phyloP scores from a whole-genome alignment of 2,113 vertebrate species.

The Eleginops maclovinus region DNA sequence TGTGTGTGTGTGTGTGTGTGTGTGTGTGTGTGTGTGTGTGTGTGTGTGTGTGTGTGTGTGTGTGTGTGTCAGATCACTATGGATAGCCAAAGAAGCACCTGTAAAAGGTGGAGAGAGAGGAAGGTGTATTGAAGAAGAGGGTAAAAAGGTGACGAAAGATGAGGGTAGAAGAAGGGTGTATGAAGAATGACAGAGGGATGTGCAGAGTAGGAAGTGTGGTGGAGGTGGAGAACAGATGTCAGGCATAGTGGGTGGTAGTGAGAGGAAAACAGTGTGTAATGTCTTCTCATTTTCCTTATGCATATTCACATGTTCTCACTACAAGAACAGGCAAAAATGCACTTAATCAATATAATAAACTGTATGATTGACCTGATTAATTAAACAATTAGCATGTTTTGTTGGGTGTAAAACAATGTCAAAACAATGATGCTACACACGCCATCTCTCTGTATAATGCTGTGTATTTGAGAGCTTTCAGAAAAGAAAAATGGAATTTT shows the following conservation, averaged over 20 bases:
- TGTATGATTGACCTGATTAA: neutral
- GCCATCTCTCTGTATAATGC: neutral
- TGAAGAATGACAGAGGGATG: conserved; percentile 50
- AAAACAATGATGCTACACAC: neutral
- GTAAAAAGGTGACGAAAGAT: conserved; percentile 30
- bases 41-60: conserved; percentile 7
- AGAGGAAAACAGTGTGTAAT: conserved; percentile 53
- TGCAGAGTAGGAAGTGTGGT: conserved; percentile 37
- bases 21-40: conserved; percentile 50
- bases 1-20: conserved; percentile 7
- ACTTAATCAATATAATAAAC: neutral
- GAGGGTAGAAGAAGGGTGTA: conserved; percentile 4
- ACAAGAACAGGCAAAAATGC: conserved; percentile 2
- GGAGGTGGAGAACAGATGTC: conserved; percentile 63
- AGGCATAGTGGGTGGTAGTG: conserved; percentile 50
- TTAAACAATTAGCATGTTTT: conserved; percentile 3
- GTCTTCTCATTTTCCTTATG: conserved; percentile 33
- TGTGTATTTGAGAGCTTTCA: conserved; percentile 16
- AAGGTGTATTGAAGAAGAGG: conserved; percentile 7
- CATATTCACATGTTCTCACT: conserved; percentile 39
- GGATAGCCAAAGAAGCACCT: conserved; percentile 53
- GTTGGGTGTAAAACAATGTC: neutral
- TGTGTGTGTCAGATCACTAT: conserved; percentile 55
- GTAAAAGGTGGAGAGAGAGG: conserved; percentile 36
- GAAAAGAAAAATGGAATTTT: conserved; percentile 52